These are phyloP conservation scores for Eristalis intricaria DNA, from an alignment of 2,888 invertebrate species.

Conservation along the genomic window DNA sequence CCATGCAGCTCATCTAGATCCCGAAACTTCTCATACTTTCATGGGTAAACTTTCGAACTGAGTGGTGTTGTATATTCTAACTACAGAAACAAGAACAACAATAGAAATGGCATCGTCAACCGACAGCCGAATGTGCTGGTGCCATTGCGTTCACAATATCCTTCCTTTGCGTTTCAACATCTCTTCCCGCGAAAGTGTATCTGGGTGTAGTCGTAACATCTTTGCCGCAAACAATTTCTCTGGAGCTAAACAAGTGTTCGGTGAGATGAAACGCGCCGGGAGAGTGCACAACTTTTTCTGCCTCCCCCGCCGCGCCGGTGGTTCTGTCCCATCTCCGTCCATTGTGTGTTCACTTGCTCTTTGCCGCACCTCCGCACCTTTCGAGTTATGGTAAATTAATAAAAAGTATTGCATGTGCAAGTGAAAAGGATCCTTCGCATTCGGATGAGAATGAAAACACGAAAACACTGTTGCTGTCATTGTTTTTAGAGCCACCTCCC, in stretches of 20 bases:
- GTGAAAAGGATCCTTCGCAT: constrained; percentile 36
- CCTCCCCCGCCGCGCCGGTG: background rate
- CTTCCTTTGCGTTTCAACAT: background rate
- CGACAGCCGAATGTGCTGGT: background rate
- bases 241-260: constrained; percentile 58
- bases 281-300: constrained; percentile 47
- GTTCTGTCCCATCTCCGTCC: constrained; percentile 5
- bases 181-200: constrained; percentile 13
- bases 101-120: background rate
- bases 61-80: constrained; percentile 14
- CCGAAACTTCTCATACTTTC: constrained; percentile 41
- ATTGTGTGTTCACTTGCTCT: constrained; percentile 17
- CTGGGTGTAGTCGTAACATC: constrained; percentile 34
- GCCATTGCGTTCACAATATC: constrained; percentile 7
- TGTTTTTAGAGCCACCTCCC: constrained; percentile 46
- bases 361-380: constrained; percentile 14
- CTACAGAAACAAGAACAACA: constrained; percentile 22
- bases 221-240: constrained; percentile 49
- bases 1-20: constrained; percentile 3
- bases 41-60: constrained; percentile 42
- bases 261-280: constrained; percentile 43
- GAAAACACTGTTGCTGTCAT: constrained; percentile 56
- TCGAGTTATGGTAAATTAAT: constrained; percentile 64
- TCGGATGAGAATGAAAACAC: constrained; percentile 10
- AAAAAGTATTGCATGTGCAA: constrained; percentile 57